Conservation (phyloP, 1,140 invertebrate genomes). For the Trichonephila clavata region DNA sequence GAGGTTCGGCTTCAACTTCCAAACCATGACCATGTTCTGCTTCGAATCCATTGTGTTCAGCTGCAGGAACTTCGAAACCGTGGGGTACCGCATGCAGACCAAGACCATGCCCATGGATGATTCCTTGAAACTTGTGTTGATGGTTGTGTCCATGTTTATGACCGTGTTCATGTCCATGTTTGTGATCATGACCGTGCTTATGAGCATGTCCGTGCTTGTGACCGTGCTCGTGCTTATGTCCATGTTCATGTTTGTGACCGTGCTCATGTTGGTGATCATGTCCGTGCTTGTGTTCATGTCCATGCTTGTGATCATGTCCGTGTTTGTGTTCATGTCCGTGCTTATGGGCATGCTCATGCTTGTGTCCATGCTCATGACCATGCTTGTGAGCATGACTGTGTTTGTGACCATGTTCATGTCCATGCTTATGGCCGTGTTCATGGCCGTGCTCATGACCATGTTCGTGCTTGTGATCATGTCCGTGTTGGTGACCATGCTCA, state of each 20-base stretch:
- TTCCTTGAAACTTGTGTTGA: not conserved
- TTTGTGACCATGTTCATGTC: constrained; percentile 29
- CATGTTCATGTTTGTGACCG: not conserved
- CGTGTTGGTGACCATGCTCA: constrained; percentile 10
- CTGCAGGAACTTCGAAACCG: constrained; percentile 49
- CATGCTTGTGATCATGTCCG: constrained; percentile 40
- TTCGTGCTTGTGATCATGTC: not conserved
- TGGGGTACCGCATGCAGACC: constrained; percentile 19
- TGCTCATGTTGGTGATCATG: constrained; percentile 42
- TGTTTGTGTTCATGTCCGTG: constrained; percentile 29
- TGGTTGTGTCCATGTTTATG: constrained; percentile 48
- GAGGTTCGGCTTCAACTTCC: constrained; percentile 43
- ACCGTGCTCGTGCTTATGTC: constrained; percentile 32
- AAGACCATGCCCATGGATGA: constrained; percentile 58
- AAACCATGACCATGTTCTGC: not conserved
- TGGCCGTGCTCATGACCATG: constrained; percentile 41
- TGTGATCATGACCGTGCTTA: constrained; percentile 39
- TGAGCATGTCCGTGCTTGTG: constrained; percentile 37
- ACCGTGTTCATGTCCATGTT: constrained; percentile 46
- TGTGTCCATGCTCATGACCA: constrained; percentile 23
- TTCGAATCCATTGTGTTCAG: constrained; percentile 47
- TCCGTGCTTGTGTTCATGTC: constrained; percentile 29
- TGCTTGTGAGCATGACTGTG: constrained; percentile 51
- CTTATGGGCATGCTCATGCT: constrained; percentile 18
- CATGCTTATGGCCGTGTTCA: constrained; percentile 37